Evolutionary conservation across 2,113 vertebrate species (phyloP).

Genomic region (Ophiodon elongatus): DNA sequence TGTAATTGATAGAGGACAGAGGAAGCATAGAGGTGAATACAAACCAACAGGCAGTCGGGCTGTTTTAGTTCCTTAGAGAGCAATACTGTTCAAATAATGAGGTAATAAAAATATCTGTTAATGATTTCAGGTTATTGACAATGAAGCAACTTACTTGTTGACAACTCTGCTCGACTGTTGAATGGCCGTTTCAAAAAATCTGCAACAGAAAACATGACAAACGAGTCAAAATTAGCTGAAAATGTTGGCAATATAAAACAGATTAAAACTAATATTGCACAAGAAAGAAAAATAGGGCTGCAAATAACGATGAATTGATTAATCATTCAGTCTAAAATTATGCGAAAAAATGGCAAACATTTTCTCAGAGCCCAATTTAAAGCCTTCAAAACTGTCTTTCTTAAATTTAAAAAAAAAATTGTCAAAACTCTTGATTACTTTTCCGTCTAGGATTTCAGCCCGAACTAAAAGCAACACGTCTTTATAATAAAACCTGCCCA

Average conservation of each 20-base stretch:
- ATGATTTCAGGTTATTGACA: neutral
- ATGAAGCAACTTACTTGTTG: constrained; percentile 83
- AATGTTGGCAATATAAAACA: neutral
- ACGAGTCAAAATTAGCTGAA: neutral
- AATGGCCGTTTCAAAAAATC: constrained; percentile 89
- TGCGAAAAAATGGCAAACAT: neutral
- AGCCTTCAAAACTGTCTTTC: neutral
- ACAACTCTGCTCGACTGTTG: constrained; percentile 75
- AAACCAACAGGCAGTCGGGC: neutral
- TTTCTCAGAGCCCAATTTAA: neutral
- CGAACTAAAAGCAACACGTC: neutral
- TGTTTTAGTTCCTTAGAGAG: neutral
- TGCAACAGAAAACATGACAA: constrained; percentile 58
- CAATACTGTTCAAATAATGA: neutral
- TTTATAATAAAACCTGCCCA: neutral
- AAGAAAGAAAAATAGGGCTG: neutral
- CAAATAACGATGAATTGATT: neutral
- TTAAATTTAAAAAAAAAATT: neutral
- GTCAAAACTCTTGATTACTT: neutral
- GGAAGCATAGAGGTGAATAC: neutral
- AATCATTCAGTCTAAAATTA: neutral
- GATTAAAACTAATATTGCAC: neutral
- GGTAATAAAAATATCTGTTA: neutral
- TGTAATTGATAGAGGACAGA: constrained; percentile 50
- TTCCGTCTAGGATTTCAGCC: neutral